phyloP scores from a whole-genome alignment of 2,797 vertebrate genomes.

The Gila robusta region DNA sequence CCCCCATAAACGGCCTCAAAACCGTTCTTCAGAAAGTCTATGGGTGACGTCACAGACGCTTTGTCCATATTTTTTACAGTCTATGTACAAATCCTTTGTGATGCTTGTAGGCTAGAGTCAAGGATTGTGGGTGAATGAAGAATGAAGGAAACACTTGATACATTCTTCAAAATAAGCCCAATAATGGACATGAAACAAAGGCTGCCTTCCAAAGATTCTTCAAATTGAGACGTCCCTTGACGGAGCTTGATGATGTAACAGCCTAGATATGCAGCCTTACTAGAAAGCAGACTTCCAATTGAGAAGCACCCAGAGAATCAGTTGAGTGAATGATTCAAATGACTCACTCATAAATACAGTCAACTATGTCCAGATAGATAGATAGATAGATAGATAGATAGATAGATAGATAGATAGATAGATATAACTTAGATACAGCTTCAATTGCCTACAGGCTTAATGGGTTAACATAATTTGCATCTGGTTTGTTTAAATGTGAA shows the following conservation, averaged over 20 bases:
- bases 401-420: not conserved
- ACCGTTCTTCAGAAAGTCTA: too few relatives aligned
- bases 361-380: not conserved
- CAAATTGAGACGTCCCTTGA: not conserved
- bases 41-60: too few relatives aligned
- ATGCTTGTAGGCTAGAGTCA: not conserved
- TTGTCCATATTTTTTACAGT: too few relatives aligned
- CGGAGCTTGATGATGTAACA: not conserved
- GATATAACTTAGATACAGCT: too few relatives aligned
- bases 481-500: slow-evolving; percentile 8
- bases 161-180: not conserved
- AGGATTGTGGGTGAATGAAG: not conserved
- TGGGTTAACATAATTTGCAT: slow-evolving; percentile 5
- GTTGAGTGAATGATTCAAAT: not conserved
- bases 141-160: not conserved
- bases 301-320: not conserved
- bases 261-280: not conserved
- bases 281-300: not conserved
- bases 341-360: not conserved
- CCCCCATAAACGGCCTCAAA: too few relatives aligned
- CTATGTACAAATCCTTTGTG: not conserved
- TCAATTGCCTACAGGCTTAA: not conserved
- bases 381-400: too few relatives aligned
- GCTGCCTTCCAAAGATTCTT: not conserved
- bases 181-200: not conserved